Percentiles rank a stretch among this genome's conserved stretches.
These are phyloP conservation scores for Tethya wilhelma DNA, from an alignment of 37 sponge, comb jelly and placozoan genomes.

Conservation along the genomic window DNA sequence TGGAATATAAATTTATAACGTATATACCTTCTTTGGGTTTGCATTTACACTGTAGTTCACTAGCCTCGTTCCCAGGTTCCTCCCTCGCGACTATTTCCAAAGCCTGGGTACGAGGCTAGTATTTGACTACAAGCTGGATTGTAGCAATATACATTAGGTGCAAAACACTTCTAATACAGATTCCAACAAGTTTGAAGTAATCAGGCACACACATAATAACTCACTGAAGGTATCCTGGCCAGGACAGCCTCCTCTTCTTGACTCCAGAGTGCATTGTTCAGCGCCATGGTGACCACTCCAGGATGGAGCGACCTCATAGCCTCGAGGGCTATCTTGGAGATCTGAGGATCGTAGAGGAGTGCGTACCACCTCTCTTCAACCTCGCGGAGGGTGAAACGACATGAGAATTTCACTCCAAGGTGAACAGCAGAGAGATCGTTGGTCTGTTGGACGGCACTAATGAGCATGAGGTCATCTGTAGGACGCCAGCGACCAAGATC, in stretches of 20 bases:
- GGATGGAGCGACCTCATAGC: constrained; percentile 79
- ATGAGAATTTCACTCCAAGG: constrained; percentile 91
- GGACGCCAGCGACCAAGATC: constrained; percentile 90
- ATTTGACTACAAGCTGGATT: too few species aligned
- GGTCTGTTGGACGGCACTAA: constrained; percentile 93
- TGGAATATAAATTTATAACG: too few species aligned
- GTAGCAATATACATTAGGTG: too few species aligned
- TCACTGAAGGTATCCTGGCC: constrained; percentile 74
- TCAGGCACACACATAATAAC: too few species aligned
- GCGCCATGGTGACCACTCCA: constrained; percentile 74
- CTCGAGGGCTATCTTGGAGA: constrained; percentile 78
- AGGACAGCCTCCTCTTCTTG: constrained; percentile 83
- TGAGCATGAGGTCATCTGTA: constrained; percentile 89
- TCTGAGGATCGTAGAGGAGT: constrained; percentile 81
- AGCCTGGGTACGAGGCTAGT: too few species aligned
- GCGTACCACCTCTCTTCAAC: constrained; percentile 96
- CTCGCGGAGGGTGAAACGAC: constrained; percentile 84
- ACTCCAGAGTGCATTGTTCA: constrained; percentile 89
- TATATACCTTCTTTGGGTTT: too few species aligned
- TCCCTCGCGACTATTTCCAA: too few species aligned
- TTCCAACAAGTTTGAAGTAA: too few species aligned
- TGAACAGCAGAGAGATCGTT: constrained; percentile 84
- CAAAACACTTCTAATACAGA: too few species aligned
- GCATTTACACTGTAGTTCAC: too few species aligned
- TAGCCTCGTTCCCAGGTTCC: too few species aligned